Percentiles rank a stretch among this genome's conserved stretches.
phyloP scores from a whole-genome alignment of 1,140 invertebrate species.

The Periplaneta americana region DNA sequence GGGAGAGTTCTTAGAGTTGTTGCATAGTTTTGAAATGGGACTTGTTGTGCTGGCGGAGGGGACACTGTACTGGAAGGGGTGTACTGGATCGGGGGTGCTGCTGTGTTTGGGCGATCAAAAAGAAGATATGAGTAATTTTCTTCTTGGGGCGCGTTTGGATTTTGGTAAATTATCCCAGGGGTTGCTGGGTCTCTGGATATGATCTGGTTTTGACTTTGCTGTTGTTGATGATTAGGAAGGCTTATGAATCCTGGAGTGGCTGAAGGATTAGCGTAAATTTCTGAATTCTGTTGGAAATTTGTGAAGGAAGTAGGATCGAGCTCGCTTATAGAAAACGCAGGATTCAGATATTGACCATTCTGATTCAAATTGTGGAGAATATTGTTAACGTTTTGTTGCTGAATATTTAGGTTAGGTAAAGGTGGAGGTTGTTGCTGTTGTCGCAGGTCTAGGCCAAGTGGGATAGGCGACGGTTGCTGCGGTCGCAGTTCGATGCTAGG shows the following conservation, averaged over 20 bases:
- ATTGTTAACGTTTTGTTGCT: not conserved
- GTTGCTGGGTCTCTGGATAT: not conserved
- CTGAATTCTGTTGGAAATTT: not conserved
- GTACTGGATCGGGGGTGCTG: not conserved
- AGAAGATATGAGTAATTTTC: not conserved
- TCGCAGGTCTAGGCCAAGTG: not conserved
- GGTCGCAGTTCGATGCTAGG: not conserved
- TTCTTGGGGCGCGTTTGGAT: not conserved
- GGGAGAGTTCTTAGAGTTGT: not conserved
- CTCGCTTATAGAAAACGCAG: not conserved
- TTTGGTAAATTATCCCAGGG: not conserved
- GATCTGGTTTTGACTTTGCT: not conserved
- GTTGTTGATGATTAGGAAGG: not conserved
- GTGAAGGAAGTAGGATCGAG: not conserved
- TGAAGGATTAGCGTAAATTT: not conserved
- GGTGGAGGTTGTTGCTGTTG: not conserved
- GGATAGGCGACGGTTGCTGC: not conserved
- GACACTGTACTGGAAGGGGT: not conserved
- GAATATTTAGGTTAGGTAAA: not conserved
- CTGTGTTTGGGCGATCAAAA: not conserved
- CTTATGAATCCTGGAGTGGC: not conserved
- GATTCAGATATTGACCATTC: not conserved
- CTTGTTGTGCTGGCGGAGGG: not conserved
- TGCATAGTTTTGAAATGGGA: not conserved
- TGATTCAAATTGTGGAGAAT: not conserved